Percentiles rank a stretch among this genome's conserved stretches.
phyloP scores from a whole-genome alignment of 2,797 vertebrate genomes.

The Oophaga sylvatica region DNA sequence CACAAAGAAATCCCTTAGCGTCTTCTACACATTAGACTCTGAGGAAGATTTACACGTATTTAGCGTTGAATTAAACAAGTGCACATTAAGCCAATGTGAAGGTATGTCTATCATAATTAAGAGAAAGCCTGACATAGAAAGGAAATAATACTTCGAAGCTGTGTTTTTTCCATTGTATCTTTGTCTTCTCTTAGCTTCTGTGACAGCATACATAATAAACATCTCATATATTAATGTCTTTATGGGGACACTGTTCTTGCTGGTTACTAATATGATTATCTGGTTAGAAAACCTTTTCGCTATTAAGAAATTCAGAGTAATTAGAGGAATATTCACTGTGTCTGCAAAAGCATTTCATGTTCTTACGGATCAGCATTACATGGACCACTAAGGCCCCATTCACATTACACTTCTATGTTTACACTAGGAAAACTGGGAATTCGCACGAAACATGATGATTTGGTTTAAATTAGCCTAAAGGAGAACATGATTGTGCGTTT shows the following conservation, averaged over 20 bases:
- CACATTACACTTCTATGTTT: no score
- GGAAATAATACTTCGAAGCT: neutral
- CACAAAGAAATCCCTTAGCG: neutral
- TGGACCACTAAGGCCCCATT: no score
- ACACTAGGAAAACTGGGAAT: no score
- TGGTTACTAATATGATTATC: neutral
- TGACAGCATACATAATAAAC: neutral
- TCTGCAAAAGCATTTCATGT: no score
- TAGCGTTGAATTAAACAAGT: neutral
- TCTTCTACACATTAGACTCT: neutral
- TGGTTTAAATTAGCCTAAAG: no score
- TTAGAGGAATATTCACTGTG: neutral
- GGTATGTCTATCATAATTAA: neutral
- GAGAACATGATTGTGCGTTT: no score
- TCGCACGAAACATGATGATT: no score
- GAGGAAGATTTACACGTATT: neutral
- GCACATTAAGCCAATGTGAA: neutral
- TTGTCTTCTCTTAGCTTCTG: neutral
- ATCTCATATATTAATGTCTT: neutral
- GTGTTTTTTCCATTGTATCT: neutral
- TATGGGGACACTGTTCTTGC: neutral
- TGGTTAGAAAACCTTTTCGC: neutral
- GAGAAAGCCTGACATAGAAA: neutral
- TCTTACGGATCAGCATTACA: no score
- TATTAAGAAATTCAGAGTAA: neutral